phyloP scores from a whole-genome alignment of 2,113 vertebrate genomes.

The Phylloscopus trochilus region DNA sequence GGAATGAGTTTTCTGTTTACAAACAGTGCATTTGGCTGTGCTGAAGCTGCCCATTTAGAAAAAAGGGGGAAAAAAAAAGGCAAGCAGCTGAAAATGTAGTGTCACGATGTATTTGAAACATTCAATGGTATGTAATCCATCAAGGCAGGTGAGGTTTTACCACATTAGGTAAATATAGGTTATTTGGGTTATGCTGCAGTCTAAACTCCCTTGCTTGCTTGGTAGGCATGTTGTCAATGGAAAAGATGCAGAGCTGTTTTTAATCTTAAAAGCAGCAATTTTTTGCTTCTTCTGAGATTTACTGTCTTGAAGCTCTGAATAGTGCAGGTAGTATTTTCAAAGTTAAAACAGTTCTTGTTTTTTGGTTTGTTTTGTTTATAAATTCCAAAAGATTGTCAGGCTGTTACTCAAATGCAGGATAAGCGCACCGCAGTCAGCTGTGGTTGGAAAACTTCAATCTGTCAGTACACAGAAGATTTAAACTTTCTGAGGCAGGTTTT shows the following conservation, averaged over 20 bases:
- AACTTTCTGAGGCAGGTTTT: background rate
- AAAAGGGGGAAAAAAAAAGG: background rate
- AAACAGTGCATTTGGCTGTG: background rate
- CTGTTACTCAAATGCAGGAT: background rate
- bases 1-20: slow-evolving; percentile 11
- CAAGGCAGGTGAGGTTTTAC: background rate
- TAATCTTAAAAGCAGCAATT: background rate
- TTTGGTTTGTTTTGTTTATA: background rate
- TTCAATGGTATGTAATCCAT: background rate
- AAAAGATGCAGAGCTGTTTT: background rate
- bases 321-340: background rate
- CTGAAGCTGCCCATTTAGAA: background rate
- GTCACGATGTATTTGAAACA: background rate
- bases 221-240: background rate
- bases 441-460: background rate
- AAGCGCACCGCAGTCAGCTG: fast-evolving
- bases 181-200: background rate
- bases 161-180: background rate
- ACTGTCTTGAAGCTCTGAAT: background rate
- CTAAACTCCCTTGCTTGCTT: background rate
- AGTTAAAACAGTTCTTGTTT: background rate
- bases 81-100: background rate
- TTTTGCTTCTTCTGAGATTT: background rate
- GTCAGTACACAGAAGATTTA: background rate
- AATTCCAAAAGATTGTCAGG: background rate